These are phyloP conservation scores for Spodoptera litura DNA, from an alignment of 1,140 invertebrate genomes.

Conservation along the genomic window DNA sequence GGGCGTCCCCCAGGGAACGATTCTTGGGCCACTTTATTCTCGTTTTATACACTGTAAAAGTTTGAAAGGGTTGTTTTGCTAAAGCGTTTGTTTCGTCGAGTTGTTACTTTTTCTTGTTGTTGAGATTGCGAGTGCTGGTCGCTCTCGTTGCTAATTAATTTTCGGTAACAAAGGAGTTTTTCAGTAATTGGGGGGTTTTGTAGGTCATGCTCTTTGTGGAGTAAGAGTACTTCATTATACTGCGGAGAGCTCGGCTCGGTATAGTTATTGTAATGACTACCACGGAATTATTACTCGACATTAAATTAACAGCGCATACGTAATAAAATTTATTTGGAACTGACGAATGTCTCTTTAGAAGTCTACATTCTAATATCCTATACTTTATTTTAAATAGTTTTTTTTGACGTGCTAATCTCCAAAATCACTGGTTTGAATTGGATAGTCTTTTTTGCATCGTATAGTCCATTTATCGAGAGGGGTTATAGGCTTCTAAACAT, in stretches of 20 bases:
- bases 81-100: slow-evolving; percentile 40
- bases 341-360: too few species aligned
- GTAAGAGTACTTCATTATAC: slow-evolving; percentile 3
- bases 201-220: slow-evolving; percentile 17
- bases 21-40: slow-evolving; percentile 45
- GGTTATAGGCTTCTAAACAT: too few species aligned
- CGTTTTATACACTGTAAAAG: slow-evolving; percentile 48
- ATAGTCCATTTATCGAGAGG: too few species aligned
- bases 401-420: too few species aligned
- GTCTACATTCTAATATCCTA: too few species aligned
- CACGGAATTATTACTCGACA: too few species aligned
- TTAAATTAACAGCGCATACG: too few species aligned
- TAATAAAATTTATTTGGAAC: too few species aligned
- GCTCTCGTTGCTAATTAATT: slow-evolving; percentile 43
- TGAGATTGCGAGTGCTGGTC: slow-evolving; percentile 24
- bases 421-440: too few species aligned
- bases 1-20: slow-evolving; percentile 39
- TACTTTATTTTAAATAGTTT: too few species aligned
- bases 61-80: slow-evolving; percentile 48
- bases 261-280: neutral
- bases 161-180: slow-evolving; percentile 27
- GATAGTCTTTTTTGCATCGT: too few species aligned
- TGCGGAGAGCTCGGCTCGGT: slow-evolving; percentile 7
- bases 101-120: slow-evolving; percentile 36
- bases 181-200: slow-evolving; percentile 24